Evolutionary conservation across 64 coral and sea anemone genomes (phyloP), one percentile per base, ranked within the genome.

Genomic region (Montipora capricornis): DNA sequence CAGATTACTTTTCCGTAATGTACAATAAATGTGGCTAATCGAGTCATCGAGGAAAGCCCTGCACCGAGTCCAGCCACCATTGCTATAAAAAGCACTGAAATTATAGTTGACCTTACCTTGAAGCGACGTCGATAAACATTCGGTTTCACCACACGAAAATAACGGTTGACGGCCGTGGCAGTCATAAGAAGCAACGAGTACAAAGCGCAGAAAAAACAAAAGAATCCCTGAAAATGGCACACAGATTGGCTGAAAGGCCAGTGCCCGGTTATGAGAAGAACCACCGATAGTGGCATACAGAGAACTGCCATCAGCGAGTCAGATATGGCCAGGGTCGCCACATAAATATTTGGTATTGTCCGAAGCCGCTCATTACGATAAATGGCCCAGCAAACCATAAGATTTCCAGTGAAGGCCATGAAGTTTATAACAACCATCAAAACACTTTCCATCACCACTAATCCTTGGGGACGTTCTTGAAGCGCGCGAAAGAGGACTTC

Each of bases 221-320:
- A 87, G 57, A 95, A 95, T 29, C 93, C 93, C 37, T 95, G 93
- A 24, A 95, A 87, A 80, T 95, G 93, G 48, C 93, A 95, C 24
- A 91, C 60, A 44, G 48, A 48, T 22, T 8, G n/a, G 5, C 76
- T 48, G 9, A 89, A 89, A 1, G 67, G 73, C 81, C 89, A 95
- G 3, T 58, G 19, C 0, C 84, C 79, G 17, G 58, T 95, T 66
- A 91, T 26, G 7, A 90, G 89, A 8, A 91, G 80, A 12, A 82
- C 82, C 11, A 71, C 13, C 1, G 93, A 95, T 24, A 87, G 29
- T 2, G 93, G 93, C 88, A 95, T 95, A 66, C 80, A 79, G 15
- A 95, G 69, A 1, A 51, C 50, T 0, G 88, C 93, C 93, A 95
- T 95, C 2, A 95, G 75, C 13, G 90, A 83, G 46, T 95, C 93